Conservation (phyloP, 2,888 invertebrate genomes). For the Polymixis lichenea region DNA sequence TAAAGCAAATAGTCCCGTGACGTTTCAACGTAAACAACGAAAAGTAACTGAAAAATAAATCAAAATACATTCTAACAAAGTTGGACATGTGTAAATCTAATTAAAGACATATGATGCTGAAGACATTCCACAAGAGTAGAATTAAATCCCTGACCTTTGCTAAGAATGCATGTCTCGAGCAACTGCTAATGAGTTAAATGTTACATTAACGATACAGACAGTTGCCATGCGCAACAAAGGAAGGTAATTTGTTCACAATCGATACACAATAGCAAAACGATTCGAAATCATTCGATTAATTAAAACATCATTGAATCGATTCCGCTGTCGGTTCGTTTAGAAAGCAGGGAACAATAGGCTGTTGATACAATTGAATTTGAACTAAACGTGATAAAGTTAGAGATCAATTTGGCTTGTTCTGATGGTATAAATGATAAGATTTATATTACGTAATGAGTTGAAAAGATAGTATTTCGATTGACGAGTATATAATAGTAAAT, state of each 20-base stretch:
- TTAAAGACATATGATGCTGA: background rate
- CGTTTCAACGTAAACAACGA: background rate
- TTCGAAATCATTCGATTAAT: constrained; percentile 65
- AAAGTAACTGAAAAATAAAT: background rate
- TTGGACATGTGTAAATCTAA: background rate
- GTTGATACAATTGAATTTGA: constrained; percentile 24
- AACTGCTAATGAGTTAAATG: constrained; percentile 23
- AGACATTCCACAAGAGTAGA: background rate
- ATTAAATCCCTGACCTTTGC: constrained; percentile 27
- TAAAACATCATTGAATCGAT: constrained; percentile 65
- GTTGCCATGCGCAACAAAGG: constrained; percentile 49
- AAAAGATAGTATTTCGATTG: constrained; percentile 52
- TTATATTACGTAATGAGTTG: constrained; percentile 47
- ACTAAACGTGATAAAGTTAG: background rate
- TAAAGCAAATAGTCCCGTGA: background rate
- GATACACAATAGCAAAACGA: constrained; percentile 53
- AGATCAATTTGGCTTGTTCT: constrained; percentile 9
- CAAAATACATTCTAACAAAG: background rate
- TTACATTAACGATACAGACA: constrained; percentile 17
- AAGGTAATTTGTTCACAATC: constrained; percentile 59
- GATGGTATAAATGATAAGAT: constrained; percentile 18
- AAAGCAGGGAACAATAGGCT: constrained; percentile 61
- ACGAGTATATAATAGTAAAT: constrained; percentile 49
- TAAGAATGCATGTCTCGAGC: constrained; percentile 4
- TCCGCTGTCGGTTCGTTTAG: constrained; percentile 60